Percentiles rank a stretch among this genome's conserved stretches.
Evolutionary conservation across 2,888 invertebrate species (phyloP).

Genomic region (Argyra leucocephala): DNA sequence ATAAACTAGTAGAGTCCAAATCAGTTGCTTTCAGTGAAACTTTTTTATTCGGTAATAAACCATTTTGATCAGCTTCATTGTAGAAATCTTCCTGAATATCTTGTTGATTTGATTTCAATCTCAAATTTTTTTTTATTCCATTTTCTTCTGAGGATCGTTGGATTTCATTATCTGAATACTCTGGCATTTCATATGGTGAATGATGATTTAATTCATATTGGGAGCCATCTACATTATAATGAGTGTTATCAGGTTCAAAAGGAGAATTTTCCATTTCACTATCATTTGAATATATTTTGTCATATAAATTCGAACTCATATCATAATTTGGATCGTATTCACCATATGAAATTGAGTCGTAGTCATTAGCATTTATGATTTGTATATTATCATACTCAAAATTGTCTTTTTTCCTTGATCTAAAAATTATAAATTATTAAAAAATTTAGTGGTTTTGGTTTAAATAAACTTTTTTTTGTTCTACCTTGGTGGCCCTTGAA

Average conservation of each 20-base stretch:
- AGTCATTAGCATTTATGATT: constrained; percentile 23
- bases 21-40: constrained; percentile 32
- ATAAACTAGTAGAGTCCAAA: constrained; percentile 40
- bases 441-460: neutral
- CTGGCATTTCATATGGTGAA: neutral
- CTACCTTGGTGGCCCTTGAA: constrained; percentile 41
- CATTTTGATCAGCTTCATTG: neutral
- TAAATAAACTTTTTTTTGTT: constrained; percentile 10
- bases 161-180: too few species aligned
- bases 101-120: neutral
- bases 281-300: constrained; percentile 32
- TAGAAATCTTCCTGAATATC: neutral
- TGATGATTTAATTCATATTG: neutral
- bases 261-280: constrained; percentile 26
- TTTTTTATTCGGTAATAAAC: constrained; percentile 30
- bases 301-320: constrained; percentile 37
- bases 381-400: neutral
- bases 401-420: neutral
- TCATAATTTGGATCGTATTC: constrained; percentile 37
- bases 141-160: neutral
- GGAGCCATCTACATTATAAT: neutral
- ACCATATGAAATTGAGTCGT: constrained; percentile 29
- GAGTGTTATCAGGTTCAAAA: neutral
- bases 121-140: neutral
- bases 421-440: neutral